These are phyloP conservation scores for Vulpes ferrilata DNA, from an alignment of 2,113 vertebrate species.

Conservation along the genomic window DNA sequence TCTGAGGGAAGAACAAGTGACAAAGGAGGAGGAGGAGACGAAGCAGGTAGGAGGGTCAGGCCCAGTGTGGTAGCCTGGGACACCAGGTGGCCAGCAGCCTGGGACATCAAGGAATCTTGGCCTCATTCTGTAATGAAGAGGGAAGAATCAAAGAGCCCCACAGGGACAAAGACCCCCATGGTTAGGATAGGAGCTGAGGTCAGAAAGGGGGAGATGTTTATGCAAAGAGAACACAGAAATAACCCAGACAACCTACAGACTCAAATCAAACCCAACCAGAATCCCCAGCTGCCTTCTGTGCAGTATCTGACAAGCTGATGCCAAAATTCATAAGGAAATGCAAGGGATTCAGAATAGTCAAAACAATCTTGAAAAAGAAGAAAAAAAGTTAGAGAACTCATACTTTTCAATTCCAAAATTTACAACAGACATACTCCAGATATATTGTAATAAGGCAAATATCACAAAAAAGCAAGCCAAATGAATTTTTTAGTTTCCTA, in stretches of 20 bases:
- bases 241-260: background rate
- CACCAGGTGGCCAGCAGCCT: background rate
- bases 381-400: background rate
- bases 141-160: background rate
- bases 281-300: background rate
- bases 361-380: background rate
- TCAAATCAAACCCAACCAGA: background rate
- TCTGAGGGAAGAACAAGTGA: background rate
- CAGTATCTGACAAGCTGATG: background rate
- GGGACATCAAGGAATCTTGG: background rate
- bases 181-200: background rate
- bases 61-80: background rate
- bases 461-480: background rate
- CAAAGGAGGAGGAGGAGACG: background rate
- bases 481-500: background rate
- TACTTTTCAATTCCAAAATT: background rate
- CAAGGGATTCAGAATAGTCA: background rate
- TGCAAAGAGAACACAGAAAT: background rate
- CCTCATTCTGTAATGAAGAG: background rate
- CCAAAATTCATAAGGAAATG: background rate
- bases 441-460: background rate
- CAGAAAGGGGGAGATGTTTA: background rate
- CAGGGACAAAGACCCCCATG: background rate
- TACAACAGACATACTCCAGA: background rate
- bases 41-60: background rate